Evolutionary conservation across 2,888 invertebrate species (phyloP).

Genomic region (Gymnocheta viridis): DNA sequence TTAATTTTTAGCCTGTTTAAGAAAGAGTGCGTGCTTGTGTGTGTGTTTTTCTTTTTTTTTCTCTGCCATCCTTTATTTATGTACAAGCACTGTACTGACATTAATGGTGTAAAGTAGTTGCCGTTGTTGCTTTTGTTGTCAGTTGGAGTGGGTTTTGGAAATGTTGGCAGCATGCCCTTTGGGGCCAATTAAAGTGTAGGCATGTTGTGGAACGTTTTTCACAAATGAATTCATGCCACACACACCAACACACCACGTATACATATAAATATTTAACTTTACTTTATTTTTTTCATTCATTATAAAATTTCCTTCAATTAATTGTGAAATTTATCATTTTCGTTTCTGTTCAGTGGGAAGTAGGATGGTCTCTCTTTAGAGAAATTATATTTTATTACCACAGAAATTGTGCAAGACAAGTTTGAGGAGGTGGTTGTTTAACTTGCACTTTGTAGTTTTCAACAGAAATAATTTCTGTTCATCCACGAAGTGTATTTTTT

Average conservation of each 20-base stretch:
- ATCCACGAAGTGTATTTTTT: conserved; percentile 3
- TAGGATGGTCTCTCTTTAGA: not conserved
- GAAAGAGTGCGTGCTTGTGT: not conserved
- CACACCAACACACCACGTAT: conserved; percentile 30
- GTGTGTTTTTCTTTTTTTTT: not conserved
- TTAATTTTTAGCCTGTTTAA: conserved; percentile 13
- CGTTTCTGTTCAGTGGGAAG: not conserved
- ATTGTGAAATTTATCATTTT: conserved; percentile 65
- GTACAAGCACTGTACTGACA: conserved; percentile 20
- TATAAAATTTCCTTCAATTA: conserved; percentile 67
- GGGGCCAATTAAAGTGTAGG: conserved; percentile 70
- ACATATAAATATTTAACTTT: conserved; percentile 45
- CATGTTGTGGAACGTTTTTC: conserved; percentile 60
- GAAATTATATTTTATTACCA: conserved; percentile 19
- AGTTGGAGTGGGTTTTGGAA: conserved; percentile 60
- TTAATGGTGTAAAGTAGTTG: conserved; percentile 60
- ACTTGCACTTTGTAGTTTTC: conserved; percentile 16
- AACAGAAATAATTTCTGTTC: conserved; percentile 44
- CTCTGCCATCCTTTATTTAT: conserved; percentile 28
- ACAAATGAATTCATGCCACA: conserved; percentile 57
- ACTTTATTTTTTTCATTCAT: conserved; percentile 40
- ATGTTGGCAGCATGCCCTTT: conserved; percentile 64
- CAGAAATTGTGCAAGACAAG: conserved; percentile 2
- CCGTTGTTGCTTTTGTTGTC: conserved; percentile 40
- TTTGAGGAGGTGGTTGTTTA: conserved; percentile 2